Evolutionary conservation across 2,888 invertebrate species (phyloP).

Genomic region (Caenorhabditis wallacei): DNA sequence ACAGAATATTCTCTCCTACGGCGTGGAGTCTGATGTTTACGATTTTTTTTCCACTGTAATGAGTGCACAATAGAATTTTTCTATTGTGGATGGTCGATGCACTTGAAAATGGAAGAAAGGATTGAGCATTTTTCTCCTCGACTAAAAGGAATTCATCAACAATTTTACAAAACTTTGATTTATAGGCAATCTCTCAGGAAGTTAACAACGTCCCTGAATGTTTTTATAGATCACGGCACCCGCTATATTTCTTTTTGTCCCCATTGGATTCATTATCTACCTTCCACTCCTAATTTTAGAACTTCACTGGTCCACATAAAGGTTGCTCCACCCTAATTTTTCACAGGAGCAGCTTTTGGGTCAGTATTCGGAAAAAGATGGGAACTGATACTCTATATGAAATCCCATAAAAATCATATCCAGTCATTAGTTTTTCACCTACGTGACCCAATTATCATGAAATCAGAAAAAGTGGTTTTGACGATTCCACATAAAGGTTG

Average conservation of each 20-base stretch:
- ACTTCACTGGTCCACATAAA: too few species aligned
- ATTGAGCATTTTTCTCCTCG: background rate
- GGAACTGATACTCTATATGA: too few species aligned
- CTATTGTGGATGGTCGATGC: conserved; percentile 5
- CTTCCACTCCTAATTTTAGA: background rate
- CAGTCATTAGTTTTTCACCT: too few species aligned
- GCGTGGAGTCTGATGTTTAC: background rate
- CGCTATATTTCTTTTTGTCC: background rate
- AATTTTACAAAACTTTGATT: background rate
- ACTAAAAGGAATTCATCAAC: background rate
- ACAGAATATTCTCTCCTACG: too few species aligned
- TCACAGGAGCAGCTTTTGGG: too few species aligned
- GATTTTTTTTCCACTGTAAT: background rate
- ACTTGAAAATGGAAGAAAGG: background rate
- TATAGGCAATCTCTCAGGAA: background rate
- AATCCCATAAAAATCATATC: too few species aligned
- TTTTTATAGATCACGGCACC: background rate
- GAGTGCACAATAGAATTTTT: background rate
- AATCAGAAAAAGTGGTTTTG: too few species aligned
- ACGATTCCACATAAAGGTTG: too few species aligned
- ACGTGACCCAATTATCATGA: too few species aligned
- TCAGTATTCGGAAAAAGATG: too few species aligned
- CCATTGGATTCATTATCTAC: background rate
- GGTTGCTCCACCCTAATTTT: too few species aligned
- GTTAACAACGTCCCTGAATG: background rate